Evolutionary conservation across 2,797 vertebrate species (phyloP).

Genomic region (Danionella dracula): DNA sequence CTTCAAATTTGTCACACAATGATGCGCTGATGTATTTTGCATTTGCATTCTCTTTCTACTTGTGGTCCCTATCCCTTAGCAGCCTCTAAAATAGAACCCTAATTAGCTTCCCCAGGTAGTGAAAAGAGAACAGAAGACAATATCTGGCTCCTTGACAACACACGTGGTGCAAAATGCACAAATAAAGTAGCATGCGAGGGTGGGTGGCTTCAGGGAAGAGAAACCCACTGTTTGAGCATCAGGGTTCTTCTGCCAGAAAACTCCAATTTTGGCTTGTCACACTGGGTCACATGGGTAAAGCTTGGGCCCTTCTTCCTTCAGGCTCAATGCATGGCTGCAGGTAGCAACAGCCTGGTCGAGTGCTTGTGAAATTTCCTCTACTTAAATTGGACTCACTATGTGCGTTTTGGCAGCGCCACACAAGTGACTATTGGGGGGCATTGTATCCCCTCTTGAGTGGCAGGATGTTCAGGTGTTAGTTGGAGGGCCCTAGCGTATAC

Average conservation of each 20-base stretch:
- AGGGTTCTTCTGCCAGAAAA: slow-evolving; percentile 29
- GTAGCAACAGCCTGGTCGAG: slow-evolving; percentile 10
- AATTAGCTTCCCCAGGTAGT: slow-evolving; percentile 44
- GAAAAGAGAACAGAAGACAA: slow-evolving; percentile 23
- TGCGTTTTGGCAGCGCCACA: slow-evolving; percentile 1
- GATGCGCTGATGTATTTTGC: slow-evolving; percentile 11
- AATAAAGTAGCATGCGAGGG: slow-evolving; percentile 25
- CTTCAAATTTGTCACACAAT: background rate
- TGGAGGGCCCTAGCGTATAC: background rate
- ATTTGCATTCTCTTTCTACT: slow-evolving; percentile 19
- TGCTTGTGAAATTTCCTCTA: slow-evolving; percentile 17
- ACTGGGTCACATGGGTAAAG: slow-evolving; percentile 18
- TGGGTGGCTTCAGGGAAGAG: slow-evolving; percentile 18
- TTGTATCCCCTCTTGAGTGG: slow-evolving; percentile 23
- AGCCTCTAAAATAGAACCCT: slow-evolving; percentile 30
- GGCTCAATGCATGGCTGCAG: slow-evolving; percentile 18
- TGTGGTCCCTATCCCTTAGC: slow-evolving; percentile 18
- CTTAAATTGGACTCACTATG: slow-evolving; percentile 3
- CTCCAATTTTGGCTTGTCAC: slow-evolving; percentile 20
- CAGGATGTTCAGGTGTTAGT: slow-evolving; percentile 21
- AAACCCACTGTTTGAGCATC: slow-evolving; percentile 31
- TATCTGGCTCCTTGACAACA: slow-evolving; percentile 36
- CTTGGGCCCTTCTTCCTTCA: background rate
- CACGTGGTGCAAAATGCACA: slow-evolving; percentile 23
- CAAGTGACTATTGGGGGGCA: background rate